phyloP scores from a whole-genome alignment of 2,888 invertebrate species.

The Drosophila algonquin region DNA sequence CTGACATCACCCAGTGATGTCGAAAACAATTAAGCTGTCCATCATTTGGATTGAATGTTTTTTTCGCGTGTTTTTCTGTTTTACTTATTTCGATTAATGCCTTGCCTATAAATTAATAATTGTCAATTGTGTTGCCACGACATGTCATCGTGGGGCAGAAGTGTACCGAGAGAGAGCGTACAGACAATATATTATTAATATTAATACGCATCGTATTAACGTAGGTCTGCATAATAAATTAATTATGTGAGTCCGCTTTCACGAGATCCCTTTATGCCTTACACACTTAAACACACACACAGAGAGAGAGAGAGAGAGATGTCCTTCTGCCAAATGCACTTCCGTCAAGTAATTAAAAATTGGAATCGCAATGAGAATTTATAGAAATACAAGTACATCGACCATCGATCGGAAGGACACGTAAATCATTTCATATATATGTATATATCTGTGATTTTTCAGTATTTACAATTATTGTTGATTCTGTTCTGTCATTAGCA shows the following conservation, averaged over 20 bases:
- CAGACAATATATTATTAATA: slow-evolving; percentile 42
- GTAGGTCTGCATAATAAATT: slow-evolving; percentile 53
- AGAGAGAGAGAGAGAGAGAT: too few species aligned
- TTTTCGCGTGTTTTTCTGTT: background rate
- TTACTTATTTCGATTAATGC: background rate
- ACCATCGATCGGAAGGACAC: slow-evolving; percentile 9
- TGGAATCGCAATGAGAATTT: slow-evolving; percentile 3
- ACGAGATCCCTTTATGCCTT: slow-evolving; percentile 21
- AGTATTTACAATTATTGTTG: slow-evolving; percentile 12
- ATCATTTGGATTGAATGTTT: slow-evolving; percentile 1
- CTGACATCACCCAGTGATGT: slow-evolving; percentile 9
- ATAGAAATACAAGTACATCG: background rate
- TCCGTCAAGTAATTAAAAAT: slow-evolving; percentile 64
- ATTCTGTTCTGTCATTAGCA: slow-evolving; percentile 44
- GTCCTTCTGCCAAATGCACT: slow-evolving; percentile 4
- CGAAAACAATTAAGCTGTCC: slow-evolving; percentile 20
- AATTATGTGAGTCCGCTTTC: slow-evolving; percentile 44
- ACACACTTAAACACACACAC: background rate
- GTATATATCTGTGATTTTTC: slow-evolving; percentile 4
- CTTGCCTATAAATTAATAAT: slow-evolving; percentile 20
- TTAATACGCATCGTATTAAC: slow-evolving; percentile 62
- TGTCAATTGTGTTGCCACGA: slow-evolving; percentile 9
- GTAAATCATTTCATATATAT: slow-evolving; percentile 57
- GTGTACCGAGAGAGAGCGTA: too few species aligned
- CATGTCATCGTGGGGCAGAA: background rate